Percentiles rank a stretch among this genome's conserved stretches.
phyloP scores from a whole-genome alignment of 1,140 invertebrate genomes.

The Batillaria attramentaria region DNA sequence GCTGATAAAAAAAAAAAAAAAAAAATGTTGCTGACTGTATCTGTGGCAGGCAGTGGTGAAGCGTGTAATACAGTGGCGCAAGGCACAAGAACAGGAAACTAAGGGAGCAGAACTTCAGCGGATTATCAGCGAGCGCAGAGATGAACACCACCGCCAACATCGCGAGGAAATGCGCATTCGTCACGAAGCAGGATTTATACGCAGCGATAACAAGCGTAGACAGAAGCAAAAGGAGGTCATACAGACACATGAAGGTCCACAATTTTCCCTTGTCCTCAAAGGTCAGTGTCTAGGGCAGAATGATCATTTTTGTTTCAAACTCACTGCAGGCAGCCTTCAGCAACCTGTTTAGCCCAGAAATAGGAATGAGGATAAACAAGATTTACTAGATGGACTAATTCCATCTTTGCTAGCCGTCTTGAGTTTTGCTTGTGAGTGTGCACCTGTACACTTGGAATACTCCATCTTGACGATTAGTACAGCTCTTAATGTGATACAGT shows the following conservation, averaged over 20 bases:
- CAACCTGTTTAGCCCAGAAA: too few species aligned
- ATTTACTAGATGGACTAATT: too few species aligned
- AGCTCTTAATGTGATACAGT: too few species aligned
- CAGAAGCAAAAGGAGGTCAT: constrained; percentile 42
- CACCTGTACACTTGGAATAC: too few species aligned
- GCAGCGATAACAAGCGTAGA: constrained; percentile 28
- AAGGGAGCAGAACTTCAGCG: constrained; percentile 78
- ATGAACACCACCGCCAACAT: constrained; percentile 80
- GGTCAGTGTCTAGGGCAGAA: constrained; percentile 49
- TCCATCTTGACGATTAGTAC: too few species aligned
- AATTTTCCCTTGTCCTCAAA: constrained; percentile 59
- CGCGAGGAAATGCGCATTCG: constrained; percentile 77
- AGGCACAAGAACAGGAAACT: constrained; percentile 75
- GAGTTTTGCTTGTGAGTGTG: too few species aligned
- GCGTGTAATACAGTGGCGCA: constrained; percentile 65
- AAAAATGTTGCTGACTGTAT: too few species aligned
- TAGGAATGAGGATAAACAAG: too few species aligned
- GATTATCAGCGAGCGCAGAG: constrained; percentile 79
- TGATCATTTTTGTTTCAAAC: too few species aligned
- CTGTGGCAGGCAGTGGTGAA: constrained; percentile 65
- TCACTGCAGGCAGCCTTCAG: too few species aligned
- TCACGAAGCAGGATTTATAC: constrained; percentile 74
- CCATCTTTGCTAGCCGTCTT: too few species aligned
- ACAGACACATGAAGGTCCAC: constrained; percentile 42
- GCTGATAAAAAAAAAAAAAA: too few species aligned